A percentile compares a stretch with the other conserved stretches of the same genome.
Conservation (phyloP, 2,797 vertebrate species). For the Phrynocephalus guinanensis region DNA sequence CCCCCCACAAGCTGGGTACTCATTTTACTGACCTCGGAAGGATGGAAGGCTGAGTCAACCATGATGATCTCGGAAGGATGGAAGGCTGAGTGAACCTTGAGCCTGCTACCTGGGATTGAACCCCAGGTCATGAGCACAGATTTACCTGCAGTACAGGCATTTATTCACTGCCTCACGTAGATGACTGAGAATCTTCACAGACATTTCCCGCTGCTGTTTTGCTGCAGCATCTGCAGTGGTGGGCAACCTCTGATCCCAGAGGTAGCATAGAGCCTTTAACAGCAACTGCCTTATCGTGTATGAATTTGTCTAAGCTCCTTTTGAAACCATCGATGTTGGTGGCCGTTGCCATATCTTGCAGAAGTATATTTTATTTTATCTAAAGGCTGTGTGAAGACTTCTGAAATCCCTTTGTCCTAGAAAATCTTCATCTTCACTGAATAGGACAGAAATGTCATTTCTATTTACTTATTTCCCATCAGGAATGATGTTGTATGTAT, state of each 20-base stretch:
- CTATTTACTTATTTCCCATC: not conserved
- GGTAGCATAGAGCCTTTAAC: not conserved
- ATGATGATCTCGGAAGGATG: too few species aligned
- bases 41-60: too few species aligned
- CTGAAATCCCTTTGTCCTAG: not conserved
- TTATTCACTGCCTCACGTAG: too few species aligned
- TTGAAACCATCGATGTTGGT: not conserved
- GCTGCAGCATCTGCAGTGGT: not conserved
- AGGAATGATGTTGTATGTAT: not conserved
- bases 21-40: too few species aligned
- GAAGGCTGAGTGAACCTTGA: too few species aligned
- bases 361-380: not conserved
- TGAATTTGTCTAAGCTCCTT: not conserved
- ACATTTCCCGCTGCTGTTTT: not conserved
- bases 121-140: too few species aligned
- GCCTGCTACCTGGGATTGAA: too few species aligned
- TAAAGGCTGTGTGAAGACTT: not conserved
- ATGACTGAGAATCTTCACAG: too few species aligned
- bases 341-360: not conserved
- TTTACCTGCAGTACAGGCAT: too few species aligned
- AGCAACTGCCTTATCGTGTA: not conserved
- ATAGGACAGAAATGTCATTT: not conserved
- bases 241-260: not conserved
- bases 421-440: too few species aligned
- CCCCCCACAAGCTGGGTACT: too few species aligned